These are phyloP conservation scores for Pavo muticus DNA, from an alignment of 2,113 vertebrate genomes.

Conservation along the genomic window DNA sequence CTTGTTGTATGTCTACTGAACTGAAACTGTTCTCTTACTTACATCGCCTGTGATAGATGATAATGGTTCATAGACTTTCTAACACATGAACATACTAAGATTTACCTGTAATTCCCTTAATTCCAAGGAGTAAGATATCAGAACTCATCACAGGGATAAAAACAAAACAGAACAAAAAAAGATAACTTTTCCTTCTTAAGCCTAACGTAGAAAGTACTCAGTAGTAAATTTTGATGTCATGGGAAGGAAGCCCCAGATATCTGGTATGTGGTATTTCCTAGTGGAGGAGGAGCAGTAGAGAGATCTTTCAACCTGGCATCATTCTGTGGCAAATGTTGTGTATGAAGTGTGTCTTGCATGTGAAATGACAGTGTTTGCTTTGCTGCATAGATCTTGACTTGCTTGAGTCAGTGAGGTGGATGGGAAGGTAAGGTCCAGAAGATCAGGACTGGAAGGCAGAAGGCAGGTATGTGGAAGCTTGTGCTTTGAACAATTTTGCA, in stretches of 20 bases:
- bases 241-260: neutral
- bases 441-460: neutral
- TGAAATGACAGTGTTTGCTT: fast-evolving
- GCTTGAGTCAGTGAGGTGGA: neutral
- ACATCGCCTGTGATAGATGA: neutral
- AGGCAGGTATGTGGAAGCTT: neutral
- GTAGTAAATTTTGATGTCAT: fast-evolving
- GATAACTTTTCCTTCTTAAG: neutral
- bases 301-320: neutral
- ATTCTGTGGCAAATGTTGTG: fast-evolving
- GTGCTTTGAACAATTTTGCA: neutral
- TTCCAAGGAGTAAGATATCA: neutral
- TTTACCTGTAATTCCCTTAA: neutral
- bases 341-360: neutral
- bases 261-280: neutral
- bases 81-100: neutral
- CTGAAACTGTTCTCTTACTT: neutral
- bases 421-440: neutral
- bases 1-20: neutral
- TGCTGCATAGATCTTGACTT: neutral
- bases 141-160: neutral
- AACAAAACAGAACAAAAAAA: neutral
- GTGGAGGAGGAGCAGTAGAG: neutral
- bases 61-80: neutral
- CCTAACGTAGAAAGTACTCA: neutral